Conservation (phyloP, 2,888 invertebrate genomes). For the Tenthredo notha region DNA sequence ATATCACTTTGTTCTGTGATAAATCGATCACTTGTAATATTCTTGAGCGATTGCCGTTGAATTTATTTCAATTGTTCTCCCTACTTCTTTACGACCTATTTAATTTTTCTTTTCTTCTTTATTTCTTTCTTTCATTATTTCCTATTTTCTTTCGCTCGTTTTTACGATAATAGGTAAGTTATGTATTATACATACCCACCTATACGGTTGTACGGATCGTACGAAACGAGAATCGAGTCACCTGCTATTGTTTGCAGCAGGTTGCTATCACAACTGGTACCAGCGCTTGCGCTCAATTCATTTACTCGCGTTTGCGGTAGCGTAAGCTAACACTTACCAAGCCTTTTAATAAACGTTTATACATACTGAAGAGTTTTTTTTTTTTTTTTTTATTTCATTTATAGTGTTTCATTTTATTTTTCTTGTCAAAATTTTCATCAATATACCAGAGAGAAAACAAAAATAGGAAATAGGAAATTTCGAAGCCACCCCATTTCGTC, state of each 20-base stretch:
- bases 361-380: neutral
- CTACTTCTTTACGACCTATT: neutral
- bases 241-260: slow-evolving; percentile 60
- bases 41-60: slow-evolving; percentile 1
- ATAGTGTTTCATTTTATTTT: neutral
- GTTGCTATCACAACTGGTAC: slow-evolving; percentile 65
- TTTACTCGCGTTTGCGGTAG: slow-evolving; percentile 16
- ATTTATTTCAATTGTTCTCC: neutral
- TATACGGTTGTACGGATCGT: neutral
- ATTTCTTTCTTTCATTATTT: neutral
- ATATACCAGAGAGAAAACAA: neutral
- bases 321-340: neutral
- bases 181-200: neutral
- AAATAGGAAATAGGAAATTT: neutral
- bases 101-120: neutral
- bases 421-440: neutral
- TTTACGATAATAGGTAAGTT: slow-evolving; percentile 6
- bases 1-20: neutral
- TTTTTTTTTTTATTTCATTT: neutral
- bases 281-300: slow-evolving; percentile 42
- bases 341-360: neutral
- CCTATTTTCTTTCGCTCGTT: neutral
- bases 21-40: neutral
- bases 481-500: neutral
- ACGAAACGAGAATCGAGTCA: slow-evolving; percentile 54